phyloP scores from a whole-genome alignment of 2,113 vertebrate genomes.

The Sinocyclocheilus rhinocerous region DNA sequence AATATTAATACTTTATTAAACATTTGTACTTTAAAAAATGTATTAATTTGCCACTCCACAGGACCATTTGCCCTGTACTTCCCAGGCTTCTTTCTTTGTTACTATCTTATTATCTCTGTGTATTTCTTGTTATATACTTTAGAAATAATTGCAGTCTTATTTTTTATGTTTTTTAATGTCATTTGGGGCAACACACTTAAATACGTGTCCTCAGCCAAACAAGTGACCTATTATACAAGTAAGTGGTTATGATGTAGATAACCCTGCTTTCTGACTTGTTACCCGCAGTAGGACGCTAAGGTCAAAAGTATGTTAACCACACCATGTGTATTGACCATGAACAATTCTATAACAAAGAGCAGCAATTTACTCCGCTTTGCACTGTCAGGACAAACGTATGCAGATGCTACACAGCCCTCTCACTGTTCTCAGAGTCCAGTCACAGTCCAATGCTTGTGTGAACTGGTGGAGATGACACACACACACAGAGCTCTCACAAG shows the following conservation, averaged over 20 bases:
- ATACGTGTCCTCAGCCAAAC: neutral
- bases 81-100: too few species aligned
- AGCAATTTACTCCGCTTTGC: conserved; percentile 66
- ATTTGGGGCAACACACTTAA: too few species aligned
- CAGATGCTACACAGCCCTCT: conserved; percentile 66
- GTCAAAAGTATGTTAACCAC: neutral
- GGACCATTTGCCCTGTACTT: too few species aligned
- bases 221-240: neutral
- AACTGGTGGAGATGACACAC: conserved; percentile 41
- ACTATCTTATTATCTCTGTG: too few species aligned
- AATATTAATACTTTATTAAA: neutral
- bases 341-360: conserved; percentile 42
- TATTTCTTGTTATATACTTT: too few species aligned
- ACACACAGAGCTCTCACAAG: neutral
- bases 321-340: neutral
- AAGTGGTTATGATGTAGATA: conserved; percentile 5
- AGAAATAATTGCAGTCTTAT: too few species aligned
- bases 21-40: neutral
- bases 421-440: conserved; percentile 53
- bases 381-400: conserved; percentile 65
- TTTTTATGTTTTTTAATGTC: too few species aligned
- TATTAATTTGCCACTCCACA: neutral
- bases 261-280: neutral
- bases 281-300: neutral
- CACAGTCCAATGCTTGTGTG: conserved; percentile 58